Evolutionary conservation across 2,113 vertebrate genomes (phyloP).

Genomic region (Podiceps cristatus): DNA sequence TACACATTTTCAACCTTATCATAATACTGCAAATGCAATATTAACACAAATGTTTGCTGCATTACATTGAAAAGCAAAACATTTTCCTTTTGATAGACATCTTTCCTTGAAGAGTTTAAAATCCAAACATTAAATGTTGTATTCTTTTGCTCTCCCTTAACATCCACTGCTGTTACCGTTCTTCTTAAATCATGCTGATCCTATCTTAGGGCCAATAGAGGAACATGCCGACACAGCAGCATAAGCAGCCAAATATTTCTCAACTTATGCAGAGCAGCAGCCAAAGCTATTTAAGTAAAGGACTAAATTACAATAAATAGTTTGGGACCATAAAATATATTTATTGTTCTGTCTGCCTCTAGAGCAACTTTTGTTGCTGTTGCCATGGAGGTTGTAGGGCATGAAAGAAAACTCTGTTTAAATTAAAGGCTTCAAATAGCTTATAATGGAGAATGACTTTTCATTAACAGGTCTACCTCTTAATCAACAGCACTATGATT

Average conservation of each 20-base stretch:
- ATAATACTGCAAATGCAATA: not conserved
- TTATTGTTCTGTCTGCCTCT: not conserved
- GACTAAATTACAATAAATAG: not conserved
- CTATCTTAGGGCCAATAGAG: not conserved
- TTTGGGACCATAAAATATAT: not conserved
- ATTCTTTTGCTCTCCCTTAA: not conserved
- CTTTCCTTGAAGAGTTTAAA: not conserved
- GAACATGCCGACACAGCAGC: not conserved
- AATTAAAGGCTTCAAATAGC: not conserved
- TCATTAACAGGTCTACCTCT: slow-evolving; percentile 12
- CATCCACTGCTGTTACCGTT: not conserved
- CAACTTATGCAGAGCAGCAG: not conserved
- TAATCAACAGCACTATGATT: not conserved
- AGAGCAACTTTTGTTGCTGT: slow-evolving; percentile 26
- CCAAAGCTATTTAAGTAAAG: not conserved
- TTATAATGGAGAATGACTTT: not conserved
- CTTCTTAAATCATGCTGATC: not conserved
- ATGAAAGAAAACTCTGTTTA: not conserved
- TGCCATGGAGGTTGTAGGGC: not conserved
- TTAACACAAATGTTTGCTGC: not conserved
- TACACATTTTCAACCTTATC: not conserved
- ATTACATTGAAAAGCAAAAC: not conserved
- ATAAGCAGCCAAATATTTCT: not conserved
- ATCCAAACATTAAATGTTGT: not conserved
- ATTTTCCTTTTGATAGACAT: not conserved